Evolutionary conservation across 2,113 vertebrate genomes (phyloP).

Genomic region (Corvus hawaiiensis): DNA sequence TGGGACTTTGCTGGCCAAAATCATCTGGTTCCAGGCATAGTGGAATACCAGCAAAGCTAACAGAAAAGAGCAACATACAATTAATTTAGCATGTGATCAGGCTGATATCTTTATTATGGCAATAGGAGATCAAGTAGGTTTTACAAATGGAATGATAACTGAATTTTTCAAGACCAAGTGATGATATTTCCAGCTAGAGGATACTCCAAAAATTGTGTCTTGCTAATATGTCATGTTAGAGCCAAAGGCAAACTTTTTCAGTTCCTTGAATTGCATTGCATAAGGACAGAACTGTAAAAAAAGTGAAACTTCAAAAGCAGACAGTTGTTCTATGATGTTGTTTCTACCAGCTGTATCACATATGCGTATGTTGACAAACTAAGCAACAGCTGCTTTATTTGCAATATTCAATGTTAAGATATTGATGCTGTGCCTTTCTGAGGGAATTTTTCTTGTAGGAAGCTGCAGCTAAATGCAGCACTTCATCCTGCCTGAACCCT

Average conservation of each 20-base stretch:
- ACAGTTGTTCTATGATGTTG: neutral
- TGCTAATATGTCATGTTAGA: neutral
- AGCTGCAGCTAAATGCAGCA: neutral
- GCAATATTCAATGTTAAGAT: neutral
- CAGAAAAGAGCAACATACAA: neutral
- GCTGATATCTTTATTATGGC: neutral
- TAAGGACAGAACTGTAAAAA: neutral
- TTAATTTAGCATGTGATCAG: neutral
- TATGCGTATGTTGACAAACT: neutral
- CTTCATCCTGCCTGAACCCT: neutral
- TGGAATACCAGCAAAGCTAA: neutral
- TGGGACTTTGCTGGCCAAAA: neutral
- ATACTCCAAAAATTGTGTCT: neutral
- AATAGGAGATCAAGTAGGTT: neutral
- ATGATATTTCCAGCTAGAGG: neutral
- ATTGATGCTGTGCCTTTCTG: neutral
- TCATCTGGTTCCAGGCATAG: neutral
- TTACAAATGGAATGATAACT: neutral
- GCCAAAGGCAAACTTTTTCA: neutral
- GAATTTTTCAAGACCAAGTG: neutral
- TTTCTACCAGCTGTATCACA: neutral
- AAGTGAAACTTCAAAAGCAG: neutral
- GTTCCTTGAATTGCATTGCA: neutral
- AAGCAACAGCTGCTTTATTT: constrained; percentile 5
- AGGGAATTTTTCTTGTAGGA: neutral